A percentile compares a stretch with the other conserved stretches of the same genome.
Evolutionary conservation across 2,113 vertebrate species (phyloP).

Genomic region (Hydrochoerus hydrochaeris): DNA sequence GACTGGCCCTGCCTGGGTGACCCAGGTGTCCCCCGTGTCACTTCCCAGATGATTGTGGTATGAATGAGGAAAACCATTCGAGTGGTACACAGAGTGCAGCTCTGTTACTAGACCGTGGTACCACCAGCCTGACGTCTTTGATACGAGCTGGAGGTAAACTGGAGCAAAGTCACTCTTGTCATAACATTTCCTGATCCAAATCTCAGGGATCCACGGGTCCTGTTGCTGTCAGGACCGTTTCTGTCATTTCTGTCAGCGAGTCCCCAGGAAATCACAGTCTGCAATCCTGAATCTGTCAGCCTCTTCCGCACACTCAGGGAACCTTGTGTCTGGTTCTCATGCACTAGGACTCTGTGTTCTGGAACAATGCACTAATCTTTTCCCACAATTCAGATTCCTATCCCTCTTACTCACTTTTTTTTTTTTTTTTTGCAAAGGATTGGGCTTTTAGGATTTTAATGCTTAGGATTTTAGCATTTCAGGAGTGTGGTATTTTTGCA

Average conservation of each 20-base stretch:
- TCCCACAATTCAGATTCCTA: neutral
- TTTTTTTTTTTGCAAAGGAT: neutral
- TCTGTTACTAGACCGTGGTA: neutral
- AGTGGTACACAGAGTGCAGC: too few species aligned
- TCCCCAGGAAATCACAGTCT: neutral
- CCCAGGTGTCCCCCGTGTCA: neutral
- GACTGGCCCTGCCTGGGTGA: neutral
- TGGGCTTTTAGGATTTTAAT: neutral
- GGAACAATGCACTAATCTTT: neutral
- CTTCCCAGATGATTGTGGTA: neutral
- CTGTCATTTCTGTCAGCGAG: neutral
- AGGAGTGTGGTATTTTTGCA: neutral
- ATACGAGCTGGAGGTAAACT: neutral
- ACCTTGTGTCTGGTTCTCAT: fast-evolving
- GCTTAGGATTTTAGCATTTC: neutral
- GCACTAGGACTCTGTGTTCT: neutral
- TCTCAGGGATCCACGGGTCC: neutral
- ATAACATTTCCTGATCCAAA: neutral
- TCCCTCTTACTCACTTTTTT: neutral
- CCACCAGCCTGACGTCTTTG: neutral
- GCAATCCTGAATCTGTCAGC: neutral
- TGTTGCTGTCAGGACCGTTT: neutral
- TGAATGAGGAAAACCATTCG: neutral
- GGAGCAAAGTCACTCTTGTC: neutral
- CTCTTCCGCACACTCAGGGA: neutral